These are phyloP conservation scores for Pachycephala philippinensis DNA, from an alignment of 2,113 vertebrate genomes.

Conservation along the genomic window DNA sequence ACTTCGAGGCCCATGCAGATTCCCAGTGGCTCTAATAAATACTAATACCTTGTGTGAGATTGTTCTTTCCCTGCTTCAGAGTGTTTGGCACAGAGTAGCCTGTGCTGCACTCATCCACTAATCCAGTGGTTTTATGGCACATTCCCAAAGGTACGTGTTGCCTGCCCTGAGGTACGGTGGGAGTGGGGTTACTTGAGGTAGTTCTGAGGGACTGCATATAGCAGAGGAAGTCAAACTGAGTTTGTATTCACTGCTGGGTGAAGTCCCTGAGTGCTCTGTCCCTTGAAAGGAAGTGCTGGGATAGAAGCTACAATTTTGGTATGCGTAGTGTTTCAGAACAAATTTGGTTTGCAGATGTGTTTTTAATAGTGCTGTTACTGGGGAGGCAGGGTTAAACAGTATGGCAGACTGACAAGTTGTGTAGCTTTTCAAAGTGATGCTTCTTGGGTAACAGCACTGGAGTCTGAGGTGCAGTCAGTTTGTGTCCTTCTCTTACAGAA, in stretches of 20 bases:
- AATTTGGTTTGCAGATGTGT: not conserved
- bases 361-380: not conserved
- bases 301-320: not conserved
- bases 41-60: not conserved
- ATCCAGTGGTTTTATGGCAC: not conserved
- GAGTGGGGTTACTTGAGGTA: not conserved
- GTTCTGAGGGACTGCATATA: not conserved
- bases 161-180: not conserved
- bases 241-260: not conserved
- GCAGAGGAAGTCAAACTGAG: not conserved
- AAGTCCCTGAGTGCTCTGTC: not conserved
- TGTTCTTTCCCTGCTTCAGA: not conserved
- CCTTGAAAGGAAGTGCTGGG: not conserved
- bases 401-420: not conserved
- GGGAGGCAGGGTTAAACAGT: not conserved
- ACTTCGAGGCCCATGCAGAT: not conserved
- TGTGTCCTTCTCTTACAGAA: slow-evolving; percentile 67
- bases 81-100: not conserved
- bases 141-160: rapidly evolving
- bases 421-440: not conserved
- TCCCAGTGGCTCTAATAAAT: not conserved
- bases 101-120: not conserved
- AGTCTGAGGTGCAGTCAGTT: not conserved
- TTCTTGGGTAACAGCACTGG: not conserved
- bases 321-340: not conserved